phyloP scores from a whole-genome alignment of 2,797 vertebrate genomes.

The Apodemus agrarius region DNA sequence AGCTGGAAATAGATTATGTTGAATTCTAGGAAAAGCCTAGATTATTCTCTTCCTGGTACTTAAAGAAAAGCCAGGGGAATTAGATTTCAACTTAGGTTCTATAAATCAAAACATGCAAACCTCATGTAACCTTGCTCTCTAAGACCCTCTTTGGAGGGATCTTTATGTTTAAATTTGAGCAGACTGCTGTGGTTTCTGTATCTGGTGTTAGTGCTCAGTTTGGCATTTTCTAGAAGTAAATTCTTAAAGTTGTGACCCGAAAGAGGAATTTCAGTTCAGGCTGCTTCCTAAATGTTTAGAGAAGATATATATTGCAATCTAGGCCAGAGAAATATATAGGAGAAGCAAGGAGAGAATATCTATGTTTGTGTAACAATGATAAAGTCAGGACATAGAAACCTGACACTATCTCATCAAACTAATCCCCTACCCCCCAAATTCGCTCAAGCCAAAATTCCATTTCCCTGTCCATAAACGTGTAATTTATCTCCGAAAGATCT shows the following conservation, averaged over 20 bases:
- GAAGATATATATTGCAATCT: constrained; percentile 72
- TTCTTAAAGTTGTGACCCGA: constrained; percentile 69
- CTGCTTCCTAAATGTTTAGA: constrained; percentile 77
- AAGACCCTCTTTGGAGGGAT: constrained; percentile 75
- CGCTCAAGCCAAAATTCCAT: constrained; percentile 54
- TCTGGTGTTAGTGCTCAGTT: constrained; percentile 70
- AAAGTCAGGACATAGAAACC: constrained; percentile 74
- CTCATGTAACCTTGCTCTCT: constrained; percentile 73
- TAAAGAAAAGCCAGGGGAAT: constrained; percentile 83
- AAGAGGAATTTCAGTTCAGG: constrained; percentile 78
- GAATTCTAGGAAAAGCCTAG: constrained; percentile 78
- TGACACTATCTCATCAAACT: constrained; percentile 68
- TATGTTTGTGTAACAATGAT: constrained; percentile 54
- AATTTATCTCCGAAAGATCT: constrained; percentile 5
- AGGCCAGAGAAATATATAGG: constrained; percentile 62
- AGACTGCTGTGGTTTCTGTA: constrained; percentile 78
- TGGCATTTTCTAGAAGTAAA: constrained; percentile 78
- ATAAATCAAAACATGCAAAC: constrained; percentile 70
- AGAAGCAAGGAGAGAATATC: constrained; percentile 61
- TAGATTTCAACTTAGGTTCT: constrained; percentile 80
- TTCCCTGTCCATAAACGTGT: constrained; percentile 62
- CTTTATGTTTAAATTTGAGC: constrained; percentile 73
- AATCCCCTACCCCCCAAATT: not conserved
- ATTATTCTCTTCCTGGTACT: constrained; percentile 76
- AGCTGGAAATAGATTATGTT: constrained; percentile 72